Conservation (phyloP, 2,888 invertebrate genomes). For the Scaptomyza polygonia region DNA sequence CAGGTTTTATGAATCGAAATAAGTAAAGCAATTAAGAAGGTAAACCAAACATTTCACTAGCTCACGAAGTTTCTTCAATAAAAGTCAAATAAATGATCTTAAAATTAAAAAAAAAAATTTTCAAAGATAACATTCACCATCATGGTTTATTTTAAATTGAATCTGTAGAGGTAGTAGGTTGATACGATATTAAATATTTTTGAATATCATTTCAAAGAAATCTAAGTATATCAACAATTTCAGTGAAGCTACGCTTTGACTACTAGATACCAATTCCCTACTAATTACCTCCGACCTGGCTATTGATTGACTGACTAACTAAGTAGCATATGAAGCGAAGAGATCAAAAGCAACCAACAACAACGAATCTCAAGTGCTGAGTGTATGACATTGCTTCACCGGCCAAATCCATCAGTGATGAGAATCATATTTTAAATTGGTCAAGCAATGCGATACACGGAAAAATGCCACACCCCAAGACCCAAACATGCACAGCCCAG, state of each 20-base stretch:
- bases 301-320: conserved; percentile 15
- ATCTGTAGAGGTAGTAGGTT: conserved; percentile 68
- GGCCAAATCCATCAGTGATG: conserved; percentile 5
- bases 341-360: conserved; percentile 85
- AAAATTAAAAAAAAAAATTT: too few species aligned
- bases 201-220: not conserved
- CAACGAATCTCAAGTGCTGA: conserved; percentile 83
- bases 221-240: not conserved
- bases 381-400: conserved; percentile 71
- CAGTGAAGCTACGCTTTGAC: not conserved
- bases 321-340: conserved; percentile 54
- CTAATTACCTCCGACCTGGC: not conserved
- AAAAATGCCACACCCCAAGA: conserved; percentile 51
- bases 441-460: conserved; percentile 73
- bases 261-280: not conserved
- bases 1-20: not conserved
- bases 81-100: too few species aligned
- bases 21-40: not conserved
- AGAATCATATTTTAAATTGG: conserved; percentile 9
- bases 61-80: too few species aligned
- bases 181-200: conserved; percentile 27
- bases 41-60: not conserved
- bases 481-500: conserved; percentile 46
- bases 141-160: not conserved
- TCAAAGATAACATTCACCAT: too few species aligned